These are phyloP conservation scores for Drosophila guanche DNA, from an alignment of 1,140 invertebrate genomes.

Conservation along the genomic window DNA sequence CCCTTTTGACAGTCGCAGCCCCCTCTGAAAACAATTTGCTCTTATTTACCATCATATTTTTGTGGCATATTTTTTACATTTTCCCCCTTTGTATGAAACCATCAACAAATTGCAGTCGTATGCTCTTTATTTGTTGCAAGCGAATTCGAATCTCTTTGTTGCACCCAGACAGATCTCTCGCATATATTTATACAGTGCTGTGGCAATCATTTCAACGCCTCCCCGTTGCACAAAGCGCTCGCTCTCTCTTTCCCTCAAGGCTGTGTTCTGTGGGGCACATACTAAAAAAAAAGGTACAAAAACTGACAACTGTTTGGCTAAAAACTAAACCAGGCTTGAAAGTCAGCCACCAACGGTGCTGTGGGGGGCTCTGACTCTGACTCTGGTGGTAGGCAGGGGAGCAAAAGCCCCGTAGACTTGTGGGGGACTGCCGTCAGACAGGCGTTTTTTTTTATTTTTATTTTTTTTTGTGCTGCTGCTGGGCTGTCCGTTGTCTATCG, in stretches of 20 bases:
- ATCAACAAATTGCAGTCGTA: conserved; percentile 51
- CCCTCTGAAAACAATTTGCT: background rate
- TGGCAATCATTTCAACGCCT: conserved; percentile 57
- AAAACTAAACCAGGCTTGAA: conserved; percentile 80
- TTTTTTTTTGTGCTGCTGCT: conserved; percentile 56
- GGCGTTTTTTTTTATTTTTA: conserved; percentile 56
- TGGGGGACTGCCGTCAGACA: conserved; percentile 68
- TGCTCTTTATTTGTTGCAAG: conserved; percentile 39
- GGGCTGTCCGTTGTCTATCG: conserved; percentile 69
- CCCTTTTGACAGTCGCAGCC: too few species aligned
- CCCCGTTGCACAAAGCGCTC: conserved; percentile 44
- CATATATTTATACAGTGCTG: conserved; percentile 62
- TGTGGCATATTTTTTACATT: too few species aligned
- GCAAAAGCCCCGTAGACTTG: conserved; percentile 39
- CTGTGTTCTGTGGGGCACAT: conserved; percentile 30
- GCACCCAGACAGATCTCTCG: conserved; percentile 1
- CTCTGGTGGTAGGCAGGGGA: background rate
- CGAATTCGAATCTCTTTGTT: conserved; percentile 44
- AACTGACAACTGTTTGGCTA: conserved; percentile 68
- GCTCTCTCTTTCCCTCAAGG: conserved; percentile 42
- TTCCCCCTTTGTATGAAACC: conserved; percentile 30
- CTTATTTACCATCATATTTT: conserved; percentile 5
- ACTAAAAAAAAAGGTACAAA: conserved; percentile 31
- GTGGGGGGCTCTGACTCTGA: background rate
- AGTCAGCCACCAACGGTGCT: conserved; percentile 66